Percentiles rank a stretch among this genome's conserved stretches.
These are phyloP conservation scores for Calonectris borealis DNA, from an alignment of 2,113 vertebrate species.

Conservation along the genomic window DNA sequence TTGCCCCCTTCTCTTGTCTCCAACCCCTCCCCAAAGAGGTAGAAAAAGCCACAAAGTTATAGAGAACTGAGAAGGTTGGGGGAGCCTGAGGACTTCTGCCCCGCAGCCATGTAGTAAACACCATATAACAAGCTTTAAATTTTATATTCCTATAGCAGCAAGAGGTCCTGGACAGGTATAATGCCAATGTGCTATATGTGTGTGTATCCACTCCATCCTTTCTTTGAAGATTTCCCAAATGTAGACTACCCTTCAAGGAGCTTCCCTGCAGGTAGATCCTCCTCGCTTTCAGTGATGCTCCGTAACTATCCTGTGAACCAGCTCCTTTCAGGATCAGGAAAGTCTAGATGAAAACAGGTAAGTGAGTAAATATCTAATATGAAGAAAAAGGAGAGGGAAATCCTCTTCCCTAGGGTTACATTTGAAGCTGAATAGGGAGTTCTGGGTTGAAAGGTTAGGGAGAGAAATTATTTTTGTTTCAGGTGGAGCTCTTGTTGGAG, in stretches of 20 bases:
- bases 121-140: not conserved
- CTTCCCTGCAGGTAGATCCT: not conserved
- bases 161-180: not conserved
- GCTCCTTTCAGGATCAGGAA: not conserved
- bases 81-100: not conserved
- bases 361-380: not conserved
- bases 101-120: not conserved
- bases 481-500: not conserved
- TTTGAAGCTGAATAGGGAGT: not conserved
- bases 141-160: not conserved
- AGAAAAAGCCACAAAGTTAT: not conserved
- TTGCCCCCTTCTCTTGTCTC: not conserved
- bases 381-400: not conserved
- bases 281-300: not conserved
- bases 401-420: not conserved
- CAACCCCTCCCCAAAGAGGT: not conserved
- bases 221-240: not conserved
- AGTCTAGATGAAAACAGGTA: not conserved
- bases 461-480: conserved; percentile 9
- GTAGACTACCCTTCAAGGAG: not conserved
- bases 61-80: not conserved
- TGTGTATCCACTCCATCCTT: not conserved
- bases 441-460: not conserved
- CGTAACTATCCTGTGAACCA: not conserved
- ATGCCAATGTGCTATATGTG: rapidly evolving